phyloP scores from a whole-genome alignment of 2,888 invertebrate species.

The Zonitis immaculata region DNA sequence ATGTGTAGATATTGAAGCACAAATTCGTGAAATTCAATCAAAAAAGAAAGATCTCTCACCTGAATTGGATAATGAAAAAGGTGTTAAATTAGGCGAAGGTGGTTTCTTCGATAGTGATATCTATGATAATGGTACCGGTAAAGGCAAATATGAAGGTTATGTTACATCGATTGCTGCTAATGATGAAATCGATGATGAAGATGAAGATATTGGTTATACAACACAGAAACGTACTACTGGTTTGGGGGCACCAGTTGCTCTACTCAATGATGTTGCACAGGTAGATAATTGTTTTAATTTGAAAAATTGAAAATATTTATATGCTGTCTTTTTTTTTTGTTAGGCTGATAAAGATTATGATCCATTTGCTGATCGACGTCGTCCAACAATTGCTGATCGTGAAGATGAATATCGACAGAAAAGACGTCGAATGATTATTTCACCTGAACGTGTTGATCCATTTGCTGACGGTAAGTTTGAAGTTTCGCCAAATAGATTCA shows the following conservation, averaged over 20 bases:
- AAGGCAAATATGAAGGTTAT: slow-evolving; percentile 86
- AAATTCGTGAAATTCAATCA: slow-evolving; percentile 85
- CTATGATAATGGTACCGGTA: slow-evolving; percentile 71
- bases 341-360: slow-evolving; percentile 90
- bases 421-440: slow-evolving; percentile 86
- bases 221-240: slow-evolving; percentile 65
- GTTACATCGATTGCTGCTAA: slow-evolving; percentile 95
- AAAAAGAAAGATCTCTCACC: slow-evolving; percentile 69
- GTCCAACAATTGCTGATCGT: slow-evolving; percentile 90
- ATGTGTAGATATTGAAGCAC: slow-evolving; percentile 84
- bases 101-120: slow-evolving; percentile 90
- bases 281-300: slow-evolving; percentile 48
- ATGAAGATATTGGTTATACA: slow-evolving; percentile 71
- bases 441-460: slow-evolving; percentile 94
- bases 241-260: slow-evolving; percentile 76
- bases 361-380: slow-evolving; percentile 87
- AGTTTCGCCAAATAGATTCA: neutral
- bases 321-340: slow-evolving; percentile 26
- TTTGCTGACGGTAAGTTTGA: slow-evolving; percentile 88
- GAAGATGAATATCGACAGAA: slow-evolving; percentile 96
- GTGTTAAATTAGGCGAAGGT: slow-evolving; percentile 81
- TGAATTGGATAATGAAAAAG: slow-evolving; percentile 60
- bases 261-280: slow-evolving; percentile 86
- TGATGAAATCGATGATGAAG: slow-evolving; percentile 94
- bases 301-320: neutral